phyloP scores from a whole-genome alignment of 1,140 invertebrate species.

The Papilio polytes region DNA sequence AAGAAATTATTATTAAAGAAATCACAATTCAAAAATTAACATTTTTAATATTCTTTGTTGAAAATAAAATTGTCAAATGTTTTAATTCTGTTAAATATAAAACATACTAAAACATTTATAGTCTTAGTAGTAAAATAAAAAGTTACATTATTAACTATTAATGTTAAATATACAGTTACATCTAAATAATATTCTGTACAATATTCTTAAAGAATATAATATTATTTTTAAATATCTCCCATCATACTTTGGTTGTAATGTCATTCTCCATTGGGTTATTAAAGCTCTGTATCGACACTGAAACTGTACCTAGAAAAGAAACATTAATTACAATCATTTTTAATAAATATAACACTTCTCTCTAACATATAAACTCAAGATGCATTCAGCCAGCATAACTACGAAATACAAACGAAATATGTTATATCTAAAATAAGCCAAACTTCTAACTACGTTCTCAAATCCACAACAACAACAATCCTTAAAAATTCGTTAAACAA shows the following conservation, averaged over 20 bases:
- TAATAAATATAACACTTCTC: background rate
- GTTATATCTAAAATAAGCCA: slow-evolving; percentile 19
- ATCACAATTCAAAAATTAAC: no score
- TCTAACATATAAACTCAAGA: slow-evolving; percentile 2
- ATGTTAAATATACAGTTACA: slow-evolving; percentile 6
- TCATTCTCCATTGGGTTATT: slow-evolving; percentile 1
- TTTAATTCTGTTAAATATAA: background rate
- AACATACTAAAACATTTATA: no score
- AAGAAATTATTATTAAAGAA: background rate
- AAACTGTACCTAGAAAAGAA: slow-evolving; percentile 34
- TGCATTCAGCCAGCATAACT: slow-evolving; percentile 2
- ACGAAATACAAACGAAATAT: background rate
- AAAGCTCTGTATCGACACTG: slow-evolving; percentile 35
- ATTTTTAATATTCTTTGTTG: background rate
- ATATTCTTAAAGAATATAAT: background rate
- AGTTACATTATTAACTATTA: background rate
- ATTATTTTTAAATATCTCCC: background rate
- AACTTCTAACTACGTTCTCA: slow-evolving; percentile 22
- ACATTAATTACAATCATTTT: background rate
- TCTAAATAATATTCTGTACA: background rate
- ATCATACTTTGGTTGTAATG: background rate
- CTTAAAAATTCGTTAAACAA: slow-evolving; percentile 2
- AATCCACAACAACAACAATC: slow-evolving; percentile 12
- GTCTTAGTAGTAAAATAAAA: background rate
- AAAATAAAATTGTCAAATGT: background rate